Percentiles rank a stretch among this genome's conserved stretches.
These are phyloP conservation scores for Odontocolon sp. DNA, from an alignment of 2,888 invertebrate species.

Conservation along the genomic window DNA sequence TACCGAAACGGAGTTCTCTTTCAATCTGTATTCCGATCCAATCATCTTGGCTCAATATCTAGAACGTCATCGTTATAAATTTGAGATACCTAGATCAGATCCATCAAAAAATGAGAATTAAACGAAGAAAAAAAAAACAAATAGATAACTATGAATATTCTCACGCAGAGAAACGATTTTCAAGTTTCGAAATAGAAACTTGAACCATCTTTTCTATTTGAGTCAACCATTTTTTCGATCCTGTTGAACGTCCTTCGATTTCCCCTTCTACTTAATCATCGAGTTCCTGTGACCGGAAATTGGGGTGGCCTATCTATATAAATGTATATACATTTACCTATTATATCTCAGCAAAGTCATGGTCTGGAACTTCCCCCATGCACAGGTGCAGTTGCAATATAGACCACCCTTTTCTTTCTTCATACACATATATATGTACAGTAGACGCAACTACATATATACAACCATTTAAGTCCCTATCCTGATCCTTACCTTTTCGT, in stretches of 20 bases:
- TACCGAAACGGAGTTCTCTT: background rate
- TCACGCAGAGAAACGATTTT: no score
- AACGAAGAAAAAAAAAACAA: background rate
- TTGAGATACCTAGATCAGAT: background rate
- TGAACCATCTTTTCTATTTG: no score
- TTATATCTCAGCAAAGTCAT: constrained; percentile 29
- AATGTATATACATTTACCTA: background rate
- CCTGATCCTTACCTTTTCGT: constrained; percentile 34
- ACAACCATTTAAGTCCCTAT: background rate
- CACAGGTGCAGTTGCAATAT: constrained; percentile 21
- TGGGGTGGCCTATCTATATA: background rate
- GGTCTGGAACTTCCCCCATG: constrained; percentile 22
- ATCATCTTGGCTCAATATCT: constrained; percentile 11
- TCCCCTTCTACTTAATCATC: constrained; percentile 38
- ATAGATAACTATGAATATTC: background rate
- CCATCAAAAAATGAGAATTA: background rate
- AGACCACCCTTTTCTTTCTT: background rate
- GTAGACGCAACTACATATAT: constrained; percentile 1
- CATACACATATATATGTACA: background rate
- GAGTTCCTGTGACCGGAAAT: constrained; percentile 20
- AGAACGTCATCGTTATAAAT: constrained; percentile 38
- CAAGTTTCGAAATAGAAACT: no score
- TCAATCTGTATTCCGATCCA: no score
- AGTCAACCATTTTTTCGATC: constrained; percentile 13
- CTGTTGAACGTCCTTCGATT: constrained; percentile 23